Base-by-base conservation (phyloP, 2,113 vertebrate genomes). In the Numida meleagris region DNA sequence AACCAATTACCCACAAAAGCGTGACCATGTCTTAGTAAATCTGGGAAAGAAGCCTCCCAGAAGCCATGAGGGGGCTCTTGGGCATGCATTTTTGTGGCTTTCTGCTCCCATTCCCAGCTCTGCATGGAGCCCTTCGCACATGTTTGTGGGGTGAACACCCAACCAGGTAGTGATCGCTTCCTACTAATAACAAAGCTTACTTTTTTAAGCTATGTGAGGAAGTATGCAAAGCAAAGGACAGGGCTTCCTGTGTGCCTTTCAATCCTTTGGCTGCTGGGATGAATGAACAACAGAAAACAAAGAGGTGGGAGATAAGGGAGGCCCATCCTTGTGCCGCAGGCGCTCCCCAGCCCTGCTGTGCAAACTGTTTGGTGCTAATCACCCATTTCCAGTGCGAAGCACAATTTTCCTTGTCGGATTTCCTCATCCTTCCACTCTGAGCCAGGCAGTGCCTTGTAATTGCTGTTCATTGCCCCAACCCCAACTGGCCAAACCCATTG, bases 191-290 rank as follows among this genome's bases (percentile, higher is more conserved):
- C 38, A 55, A 34, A 79, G 86, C 72, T 88, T 53, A 9, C 12
- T 4, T 68, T 88, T 73, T 62, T 73, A 71, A 91, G 82, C 82
- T 67, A 34, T 55, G 58, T 76, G 85, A 89, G 83, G 88, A 94
- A 75, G 42, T 6, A 45, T 13, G 5, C 62, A 40, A 80, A 82
- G 71, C 66, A 57, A 46, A 89, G 20, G 18, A 82, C 79, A 33
- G 36, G 58, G 75, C 79, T 91, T 68, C 91, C 4, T 1, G 82
- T 86, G 38, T 2, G 8, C 63, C 67, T 88, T 86, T 55, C 27
- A 50, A 88, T 74, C 62, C 90, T 81, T 62, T 71, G 86, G 42
- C 79, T 74, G 78, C 58, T 33, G 79, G 89, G 65, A 31, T 72
- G 86, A 71, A n/a, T 24, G 67, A 51, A 59, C 74, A 89, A 58